A percentile compares a stretch with the other conserved stretches of the same genome.
phyloP scores from a whole-genome alignment of 2,797 vertebrate genomes.

The Tachyglossus aculeatus region DNA sequence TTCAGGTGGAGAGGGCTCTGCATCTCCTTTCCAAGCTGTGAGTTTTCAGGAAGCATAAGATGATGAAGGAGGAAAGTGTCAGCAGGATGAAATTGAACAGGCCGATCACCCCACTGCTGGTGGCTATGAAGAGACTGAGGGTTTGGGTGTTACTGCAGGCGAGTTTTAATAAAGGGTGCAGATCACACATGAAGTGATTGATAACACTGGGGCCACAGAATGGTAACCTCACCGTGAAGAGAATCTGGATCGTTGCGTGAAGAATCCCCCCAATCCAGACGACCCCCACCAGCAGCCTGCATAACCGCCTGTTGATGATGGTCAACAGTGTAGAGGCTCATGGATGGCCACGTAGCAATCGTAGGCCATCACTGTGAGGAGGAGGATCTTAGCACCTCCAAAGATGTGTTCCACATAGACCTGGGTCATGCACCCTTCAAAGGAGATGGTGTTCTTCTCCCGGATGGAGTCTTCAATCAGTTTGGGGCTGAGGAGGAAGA shows the following conservation, averaged over 20 bases:
- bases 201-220: constrained; percentile 39
- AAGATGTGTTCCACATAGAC: constrained; percentile 19
- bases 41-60: not conserved
- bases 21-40: not conserved
- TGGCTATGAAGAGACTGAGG: not conserved
- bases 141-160: constrained; percentile 10
- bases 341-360: constrained; percentile 29
- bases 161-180: constrained; percentile 25
- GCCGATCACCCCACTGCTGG: constrained; percentile 12
- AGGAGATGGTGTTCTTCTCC: constrained; percentile 13
- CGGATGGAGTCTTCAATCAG: constrained; percentile 17
- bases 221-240: constrained; percentile 20
- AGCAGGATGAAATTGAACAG: constrained; percentile 7
- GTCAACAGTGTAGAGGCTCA: constrained; percentile 16
- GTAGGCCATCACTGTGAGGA: constrained; percentile 34
- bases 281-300: not conserved
- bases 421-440: not conserved
- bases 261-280: constrained; percentile 20
- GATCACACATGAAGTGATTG: constrained; percentile 31
- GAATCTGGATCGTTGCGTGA: constrained; percentile 27
- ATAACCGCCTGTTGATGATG: not conserved
- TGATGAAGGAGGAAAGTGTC: constrained; percentile 26
- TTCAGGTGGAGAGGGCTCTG: constrained; percentile 18
- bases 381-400: constrained; percentile 36
- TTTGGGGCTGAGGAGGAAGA: constrained; percentile 5